These are phyloP conservation scores for Eriosoma lanigerum DNA, from an alignment of 1,140 invertebrate genomes.

Conservation along the genomic window DNA sequence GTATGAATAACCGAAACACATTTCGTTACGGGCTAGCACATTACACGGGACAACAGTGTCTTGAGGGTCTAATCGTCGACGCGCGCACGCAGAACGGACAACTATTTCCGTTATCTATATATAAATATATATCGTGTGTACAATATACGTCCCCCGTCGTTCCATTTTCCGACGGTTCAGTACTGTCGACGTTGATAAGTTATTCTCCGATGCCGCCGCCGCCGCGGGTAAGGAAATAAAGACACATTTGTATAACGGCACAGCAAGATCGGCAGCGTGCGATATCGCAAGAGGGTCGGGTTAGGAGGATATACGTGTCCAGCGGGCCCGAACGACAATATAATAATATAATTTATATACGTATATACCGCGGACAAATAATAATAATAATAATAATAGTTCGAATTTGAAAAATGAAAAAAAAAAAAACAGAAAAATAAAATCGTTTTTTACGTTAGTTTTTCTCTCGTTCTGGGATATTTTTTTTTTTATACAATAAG, in stretches of 20 bases:
- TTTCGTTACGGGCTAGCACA: neutral
- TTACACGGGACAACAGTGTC: neutral
- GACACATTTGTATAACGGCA: neutral
- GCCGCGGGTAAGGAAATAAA: neutral
- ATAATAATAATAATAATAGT: conserved; percentile 2
- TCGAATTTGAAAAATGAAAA: conserved; percentile 13
- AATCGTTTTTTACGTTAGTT: no score
- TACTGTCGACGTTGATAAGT: conserved; percentile 11
- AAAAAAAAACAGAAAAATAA: neutral
- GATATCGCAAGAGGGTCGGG: fast-evolving
- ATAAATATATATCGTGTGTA: neutral
- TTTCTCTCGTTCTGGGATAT: neutral
- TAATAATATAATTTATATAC: no score
- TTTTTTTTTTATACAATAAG: conserved; percentile 6
- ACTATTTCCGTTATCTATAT: conserved; percentile 3
- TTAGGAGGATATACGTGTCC: neutral
- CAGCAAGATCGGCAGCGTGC: neutral
- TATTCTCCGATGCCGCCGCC: neutral
- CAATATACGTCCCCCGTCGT: neutral
- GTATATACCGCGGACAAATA: conserved; percentile 9
- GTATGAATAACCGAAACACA: neutral
- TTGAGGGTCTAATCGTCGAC: conserved; percentile 8
- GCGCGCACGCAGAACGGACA: neutral
- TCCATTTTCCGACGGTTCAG: no score
- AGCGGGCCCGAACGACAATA: neutral